phyloP scores from a whole-genome alignment of 2,797 vertebrate genomes.

The Gymnopithys bicolor region DNA sequence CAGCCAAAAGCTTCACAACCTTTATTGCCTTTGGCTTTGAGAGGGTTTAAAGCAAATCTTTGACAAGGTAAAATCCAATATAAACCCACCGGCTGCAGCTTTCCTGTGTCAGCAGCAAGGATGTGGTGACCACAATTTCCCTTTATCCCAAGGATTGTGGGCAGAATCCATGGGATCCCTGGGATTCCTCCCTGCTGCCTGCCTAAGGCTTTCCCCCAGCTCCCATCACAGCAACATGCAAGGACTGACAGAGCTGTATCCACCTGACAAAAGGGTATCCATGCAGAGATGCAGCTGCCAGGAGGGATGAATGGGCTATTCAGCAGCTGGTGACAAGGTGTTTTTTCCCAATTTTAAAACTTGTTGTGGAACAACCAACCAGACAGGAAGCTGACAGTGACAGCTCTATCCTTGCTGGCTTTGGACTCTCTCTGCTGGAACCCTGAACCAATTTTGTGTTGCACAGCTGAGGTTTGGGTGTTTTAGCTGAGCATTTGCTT shows the following conservation, averaged over 20 bases:
- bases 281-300: not conserved
- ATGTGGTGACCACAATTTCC: conserved; percentile 6
- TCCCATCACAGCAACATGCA: not conserved
- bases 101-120: conserved; percentile 28
- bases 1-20: conserved; percentile 30
- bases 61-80: conserved; percentile 37
- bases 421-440: not conserved
- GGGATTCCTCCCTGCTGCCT: not conserved
- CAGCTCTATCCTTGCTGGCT: not conserved
- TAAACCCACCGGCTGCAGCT: not conserved
- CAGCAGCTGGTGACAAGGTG: conserved; percentile 14
- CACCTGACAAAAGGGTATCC: not conserved
- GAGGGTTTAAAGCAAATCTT: conserved; percentile 15
- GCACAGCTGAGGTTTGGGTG: not conserved
- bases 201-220: conserved; percentile 14
- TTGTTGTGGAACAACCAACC: not conserved
- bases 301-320: not conserved
- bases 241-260: conserved; percentile 32
- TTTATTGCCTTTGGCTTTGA: conserved; percentile 43
- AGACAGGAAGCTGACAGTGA: conserved; percentile 21
- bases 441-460: not conserved
- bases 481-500: not conserved
- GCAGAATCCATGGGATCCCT: not conserved
- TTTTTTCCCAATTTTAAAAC: conserved; percentile 26
- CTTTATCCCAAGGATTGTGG: not conserved